A percentile compares a stretch with the other conserved stretches of the same genome.
These are phyloP conservation scores for Peromyscus nudipes DNA, from an alignment of 2,797 vertebrate species.

Conservation along the genomic window DNA sequence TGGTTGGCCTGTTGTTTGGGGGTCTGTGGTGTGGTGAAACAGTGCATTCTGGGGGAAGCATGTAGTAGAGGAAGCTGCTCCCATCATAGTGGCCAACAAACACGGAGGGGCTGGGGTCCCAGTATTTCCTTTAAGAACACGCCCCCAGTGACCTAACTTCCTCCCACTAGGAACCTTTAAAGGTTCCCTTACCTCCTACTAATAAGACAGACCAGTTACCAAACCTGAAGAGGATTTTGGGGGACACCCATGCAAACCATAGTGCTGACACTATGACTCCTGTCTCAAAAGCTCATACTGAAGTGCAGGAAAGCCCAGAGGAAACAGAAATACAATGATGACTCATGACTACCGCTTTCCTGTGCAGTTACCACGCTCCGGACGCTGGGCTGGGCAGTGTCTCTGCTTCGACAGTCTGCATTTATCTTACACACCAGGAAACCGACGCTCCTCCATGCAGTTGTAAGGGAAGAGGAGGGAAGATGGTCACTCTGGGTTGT, in stretches of 20 bases:
- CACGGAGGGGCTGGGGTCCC: background rate
- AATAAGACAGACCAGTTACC: background rate
- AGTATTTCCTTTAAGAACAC: background rate
- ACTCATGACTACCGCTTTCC: background rate
- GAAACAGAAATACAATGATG: background rate
- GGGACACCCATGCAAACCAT: background rate
- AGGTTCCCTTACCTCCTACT: background rate
- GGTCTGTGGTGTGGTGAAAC: background rate
- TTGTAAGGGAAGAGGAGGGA: background rate
- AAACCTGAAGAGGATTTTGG: background rate
- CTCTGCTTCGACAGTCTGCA: background rate
- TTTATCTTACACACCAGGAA: background rate
- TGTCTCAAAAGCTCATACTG: background rate
- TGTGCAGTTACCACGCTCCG: background rate
- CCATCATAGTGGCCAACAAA: background rate
- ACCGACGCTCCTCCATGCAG: background rate
- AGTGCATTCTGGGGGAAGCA: background rate
- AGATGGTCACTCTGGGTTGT: background rate
- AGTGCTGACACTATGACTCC: no score
- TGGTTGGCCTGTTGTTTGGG: background rate
- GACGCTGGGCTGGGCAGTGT: background rate
- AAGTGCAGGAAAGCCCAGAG: background rate
- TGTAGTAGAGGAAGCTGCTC: background rate
- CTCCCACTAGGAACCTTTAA: background rate
- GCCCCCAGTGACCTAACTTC: background rate